phyloP scores from a whole-genome alignment of 1,140 invertebrate species.

The Saxidomus purpurata region DNA sequence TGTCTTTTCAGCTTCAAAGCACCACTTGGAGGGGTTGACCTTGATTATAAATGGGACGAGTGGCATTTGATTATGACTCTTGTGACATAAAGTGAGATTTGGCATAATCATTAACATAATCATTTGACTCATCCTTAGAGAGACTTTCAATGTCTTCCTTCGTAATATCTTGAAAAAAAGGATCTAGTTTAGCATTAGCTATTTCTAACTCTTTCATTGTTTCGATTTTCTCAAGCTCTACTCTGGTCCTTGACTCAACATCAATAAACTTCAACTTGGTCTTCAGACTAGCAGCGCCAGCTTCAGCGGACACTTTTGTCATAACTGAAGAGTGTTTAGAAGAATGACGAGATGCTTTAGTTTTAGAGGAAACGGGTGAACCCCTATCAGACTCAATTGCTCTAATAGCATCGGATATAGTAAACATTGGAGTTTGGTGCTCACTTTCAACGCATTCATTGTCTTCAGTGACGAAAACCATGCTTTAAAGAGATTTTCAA shows the following conservation, averaged over 20 bases:
- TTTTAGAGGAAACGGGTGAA: not conserved
- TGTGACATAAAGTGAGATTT: not conserved
- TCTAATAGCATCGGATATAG: not conserved
- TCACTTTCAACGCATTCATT: not conserved
- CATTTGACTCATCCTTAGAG: not conserved
- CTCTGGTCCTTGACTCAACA: not conserved
- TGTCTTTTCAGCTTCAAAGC: too few relatives aligned
- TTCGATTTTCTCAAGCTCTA: not conserved
- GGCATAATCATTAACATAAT: conserved; percentile 10
- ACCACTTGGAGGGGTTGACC: too few relatives aligned
- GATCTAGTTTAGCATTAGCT: not conserved
- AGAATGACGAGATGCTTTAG: not conserved
- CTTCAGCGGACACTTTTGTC: not conserved
- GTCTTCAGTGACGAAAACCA: not conserved
- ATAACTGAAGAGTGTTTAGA: not conserved
- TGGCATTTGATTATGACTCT: too few relatives aligned
- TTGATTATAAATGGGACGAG: too few relatives aligned
- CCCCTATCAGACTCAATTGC: not conserved
- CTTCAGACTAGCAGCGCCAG: conserved; percentile 7
- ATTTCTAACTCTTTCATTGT: not conserved
- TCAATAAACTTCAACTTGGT: not conserved
- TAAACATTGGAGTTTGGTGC: not conserved
- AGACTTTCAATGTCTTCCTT: not conserved
- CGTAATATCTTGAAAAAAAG: not conserved
- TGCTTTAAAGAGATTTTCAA: too few relatives aligned